phyloP scores from a whole-genome alignment of 2,888 invertebrate genomes.

The Cyclophora punctaria region DNA sequence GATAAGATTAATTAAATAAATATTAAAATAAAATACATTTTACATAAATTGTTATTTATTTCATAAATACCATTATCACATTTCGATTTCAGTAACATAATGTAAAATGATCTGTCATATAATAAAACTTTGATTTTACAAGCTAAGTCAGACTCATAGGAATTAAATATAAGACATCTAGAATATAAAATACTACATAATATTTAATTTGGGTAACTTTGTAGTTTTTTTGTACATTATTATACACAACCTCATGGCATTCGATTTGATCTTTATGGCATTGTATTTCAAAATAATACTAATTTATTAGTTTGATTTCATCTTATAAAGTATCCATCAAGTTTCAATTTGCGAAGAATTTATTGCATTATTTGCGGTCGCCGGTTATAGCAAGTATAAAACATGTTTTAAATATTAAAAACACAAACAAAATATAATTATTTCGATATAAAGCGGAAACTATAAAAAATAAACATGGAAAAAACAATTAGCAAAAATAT shows the following conservation, averaged over 20 bases:
- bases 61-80: constrained; percentile 69
- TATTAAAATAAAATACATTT: constrained; percentile 8
- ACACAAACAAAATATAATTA: too few relatives aligned
- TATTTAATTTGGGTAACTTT: constrained; percentile 63
- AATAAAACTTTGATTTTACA: constrained; percentile 32
- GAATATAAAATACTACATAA: constrained; percentile 28
- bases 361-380: too few relatives aligned
- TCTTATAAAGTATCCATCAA: too few relatives aligned
- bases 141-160: constrained; percentile 66
- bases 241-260: constrained; percentile 71
- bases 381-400: too few relatives aligned
- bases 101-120: constrained; percentile 51
- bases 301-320: too few relatives aligned
- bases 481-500: constrained; percentile 1
- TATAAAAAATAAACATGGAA: constrained; percentile 4
- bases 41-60: constrained; percentile 33
- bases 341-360: too few relatives aligned
- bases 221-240: constrained; percentile 62
- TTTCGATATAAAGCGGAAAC: constrained; percentile 1
- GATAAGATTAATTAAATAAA: neutral
- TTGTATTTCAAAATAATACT: constrained; percentile 5
- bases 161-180: constrained; percentile 68
- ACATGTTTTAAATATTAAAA: too few relatives aligned
- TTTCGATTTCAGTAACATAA: constrained; percentile 50
- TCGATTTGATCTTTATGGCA: constrained; percentile 55